A percentile compares a stretch with the other conserved stretches of the same genome.
These are phyloP conservation scores for Pipistrellus pipistrellus DNA, from an alignment of 2,797 vertebrate species.

Conservation along the genomic window DNA sequence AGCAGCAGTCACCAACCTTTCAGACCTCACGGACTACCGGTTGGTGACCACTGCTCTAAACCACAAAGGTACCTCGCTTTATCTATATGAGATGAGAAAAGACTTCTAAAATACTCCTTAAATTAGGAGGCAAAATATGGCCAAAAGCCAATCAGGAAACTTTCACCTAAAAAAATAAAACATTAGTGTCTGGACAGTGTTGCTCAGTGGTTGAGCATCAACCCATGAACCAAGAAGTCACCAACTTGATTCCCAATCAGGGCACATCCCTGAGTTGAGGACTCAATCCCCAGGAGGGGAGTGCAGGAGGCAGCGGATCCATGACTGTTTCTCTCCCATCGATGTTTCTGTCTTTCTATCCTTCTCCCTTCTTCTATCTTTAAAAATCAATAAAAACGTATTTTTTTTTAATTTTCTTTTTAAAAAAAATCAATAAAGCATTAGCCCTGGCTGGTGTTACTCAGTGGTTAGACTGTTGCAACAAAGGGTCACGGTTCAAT, in stretches of 20 bases:
- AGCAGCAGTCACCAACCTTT: not conserved
- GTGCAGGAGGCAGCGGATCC: no score
- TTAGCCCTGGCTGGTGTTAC: not conserved
- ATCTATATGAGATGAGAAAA: not conserved
- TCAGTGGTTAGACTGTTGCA: not conserved
- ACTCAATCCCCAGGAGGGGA: no score
- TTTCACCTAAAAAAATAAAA: conserved; percentile 57
- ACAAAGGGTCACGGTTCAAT: not conserved
- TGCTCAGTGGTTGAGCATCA: no score
- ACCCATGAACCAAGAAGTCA: no score
- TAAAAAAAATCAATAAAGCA: not conserved
- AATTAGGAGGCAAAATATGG: not conserved
- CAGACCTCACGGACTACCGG: no score
- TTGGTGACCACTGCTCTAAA: not conserved
- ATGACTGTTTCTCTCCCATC: no score
- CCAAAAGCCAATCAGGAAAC: not conserved
- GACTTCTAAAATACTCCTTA: not conserved
- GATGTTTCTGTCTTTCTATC: no score
- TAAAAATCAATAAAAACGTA: no score
- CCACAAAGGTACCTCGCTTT: not conserved
- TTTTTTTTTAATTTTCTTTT: no score
- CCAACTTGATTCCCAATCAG: no score
- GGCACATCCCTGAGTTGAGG: no score
- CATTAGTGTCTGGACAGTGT: not conserved
- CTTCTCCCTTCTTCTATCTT: no score